phyloP scores from a whole-genome alignment of 2,113 vertebrate species.

The Taxidea taxus region DNA sequence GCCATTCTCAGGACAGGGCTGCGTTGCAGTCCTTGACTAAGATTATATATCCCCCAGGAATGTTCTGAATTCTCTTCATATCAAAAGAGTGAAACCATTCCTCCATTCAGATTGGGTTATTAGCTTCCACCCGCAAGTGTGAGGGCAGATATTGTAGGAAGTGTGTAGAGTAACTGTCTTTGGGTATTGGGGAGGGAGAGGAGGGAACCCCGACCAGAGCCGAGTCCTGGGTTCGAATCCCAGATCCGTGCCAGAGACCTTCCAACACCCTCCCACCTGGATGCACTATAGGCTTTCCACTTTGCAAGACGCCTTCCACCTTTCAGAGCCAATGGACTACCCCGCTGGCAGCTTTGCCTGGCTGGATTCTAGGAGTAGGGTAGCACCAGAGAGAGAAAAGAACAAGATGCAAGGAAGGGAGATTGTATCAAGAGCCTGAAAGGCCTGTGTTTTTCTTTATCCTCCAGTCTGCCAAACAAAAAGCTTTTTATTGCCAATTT shows the following conservation, averaged over 20 bases:
- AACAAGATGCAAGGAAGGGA: not conserved
- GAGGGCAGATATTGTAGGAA: not conserved
- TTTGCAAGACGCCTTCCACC: not conserved
- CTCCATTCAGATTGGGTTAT: not conserved
- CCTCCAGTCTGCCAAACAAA: slow-evolving; percentile 23
- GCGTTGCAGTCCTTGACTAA: not conserved
- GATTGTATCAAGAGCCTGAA: not conserved
- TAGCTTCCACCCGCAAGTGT: not conserved
- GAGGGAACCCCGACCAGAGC: not conserved
- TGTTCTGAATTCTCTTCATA: not conserved
- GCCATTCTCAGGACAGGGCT: not conserved
- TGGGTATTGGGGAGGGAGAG: not conserved
- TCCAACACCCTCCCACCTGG: not conserved
- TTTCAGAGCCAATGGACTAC: not conserved
- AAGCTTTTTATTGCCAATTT: slow-evolving; percentile 55
- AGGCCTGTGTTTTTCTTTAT: slow-evolving; percentile 39
- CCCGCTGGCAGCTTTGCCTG: not conserved
- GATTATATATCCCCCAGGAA: not conserved
- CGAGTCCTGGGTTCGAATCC: not conserved
- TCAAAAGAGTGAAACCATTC: not conserved
- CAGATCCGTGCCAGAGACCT: not conserved
- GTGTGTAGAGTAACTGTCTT: not conserved
- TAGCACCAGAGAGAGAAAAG: not conserved
- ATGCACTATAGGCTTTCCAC: not conserved
- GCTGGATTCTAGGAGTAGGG: not conserved